Evolutionary conservation across 2,888 invertebrate genomes (phyloP).

Genomic region (Pycnomerus fuliginosus): DNA sequence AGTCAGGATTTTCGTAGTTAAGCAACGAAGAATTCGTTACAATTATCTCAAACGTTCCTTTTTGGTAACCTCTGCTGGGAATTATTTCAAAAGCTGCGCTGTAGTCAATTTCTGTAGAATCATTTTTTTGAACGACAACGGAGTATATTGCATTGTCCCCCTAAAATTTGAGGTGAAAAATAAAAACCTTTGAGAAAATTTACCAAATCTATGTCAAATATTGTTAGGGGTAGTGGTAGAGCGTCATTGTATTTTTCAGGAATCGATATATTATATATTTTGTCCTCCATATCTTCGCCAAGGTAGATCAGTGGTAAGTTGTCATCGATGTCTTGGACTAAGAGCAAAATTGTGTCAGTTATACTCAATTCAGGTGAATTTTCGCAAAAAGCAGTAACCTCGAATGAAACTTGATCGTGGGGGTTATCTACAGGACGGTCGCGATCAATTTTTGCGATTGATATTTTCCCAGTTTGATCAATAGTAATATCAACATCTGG

Average conservation of each 20-base stretch:
- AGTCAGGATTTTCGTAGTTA: slow-evolving; percentile 60
- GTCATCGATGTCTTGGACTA: slow-evolving; percentile 65
- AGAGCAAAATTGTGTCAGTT: too few species aligned
- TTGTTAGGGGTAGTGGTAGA: too few species aligned
- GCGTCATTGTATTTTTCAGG: too few species aligned
- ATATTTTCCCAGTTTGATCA: slow-evolving; percentile 7
- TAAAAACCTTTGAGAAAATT: slow-evolving; percentile 26
- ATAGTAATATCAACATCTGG: slow-evolving; percentile 5
- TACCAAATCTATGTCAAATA: slow-evolving; percentile 59
- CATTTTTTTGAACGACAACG: slow-evolving; percentile 36
- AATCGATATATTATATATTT: too few species aligned
- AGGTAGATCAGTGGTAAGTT: slow-evolving; percentile 62
- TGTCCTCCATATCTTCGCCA: too few species aligned
- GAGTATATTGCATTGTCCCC: slow-evolving; percentile 61
- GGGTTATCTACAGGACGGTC: too few species aligned
- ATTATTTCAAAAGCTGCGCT: slow-evolving; percentile 60
- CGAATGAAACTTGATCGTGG: too few species aligned
- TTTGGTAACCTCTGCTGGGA: slow-evolving; percentile 62
- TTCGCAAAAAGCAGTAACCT: too few species aligned
- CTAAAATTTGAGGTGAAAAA: slow-evolving; percentile 45
- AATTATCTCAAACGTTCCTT: slow-evolving; percentile 59
- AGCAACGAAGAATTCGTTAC: slow-evolving; percentile 57
- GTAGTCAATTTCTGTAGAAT: neutral
- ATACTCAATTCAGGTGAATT: too few species aligned
- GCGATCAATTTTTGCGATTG: too few species aligned